Evolutionary conservation across 2,888 invertebrate genomes (phyloP).

Genomic region (Plutella xylostella): DNA sequence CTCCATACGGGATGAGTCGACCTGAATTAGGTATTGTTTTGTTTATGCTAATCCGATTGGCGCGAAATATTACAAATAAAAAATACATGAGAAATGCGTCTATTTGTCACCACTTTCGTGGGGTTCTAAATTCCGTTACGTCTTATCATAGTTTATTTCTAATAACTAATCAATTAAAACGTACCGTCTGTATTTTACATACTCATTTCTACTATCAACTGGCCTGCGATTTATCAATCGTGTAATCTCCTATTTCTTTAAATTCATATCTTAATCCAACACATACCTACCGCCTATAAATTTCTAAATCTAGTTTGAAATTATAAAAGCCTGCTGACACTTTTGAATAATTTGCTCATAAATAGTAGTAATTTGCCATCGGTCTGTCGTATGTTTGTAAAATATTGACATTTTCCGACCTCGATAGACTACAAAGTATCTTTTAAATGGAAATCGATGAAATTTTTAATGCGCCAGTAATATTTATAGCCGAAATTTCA

Average conservation of each 20-base stretch:
- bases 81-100: too few relatives aligned
- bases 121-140: too few relatives aligned
- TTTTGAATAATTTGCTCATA: slow-evolving; percentile 32
- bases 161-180: too few relatives aligned
- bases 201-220: too few relatives aligned
- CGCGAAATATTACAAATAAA: too few relatives aligned
- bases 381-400: slow-evolving; percentile 34
- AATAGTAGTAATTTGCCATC: slow-evolving; percentile 40
- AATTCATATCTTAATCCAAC: slow-evolving; percentile 26
- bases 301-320: slow-evolving; percentile 19
- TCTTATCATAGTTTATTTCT: too few relatives aligned
- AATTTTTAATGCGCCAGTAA: slow-evolving; percentile 27
- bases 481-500: slow-evolving; percentile 26
- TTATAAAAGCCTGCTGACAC: slow-evolving; percentile 24
- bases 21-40: too few relatives aligned
- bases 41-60: too few relatives aligned
- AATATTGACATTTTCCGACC: slow-evolving; percentile 23
- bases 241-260: slow-evolving; percentile 18
- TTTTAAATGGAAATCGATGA: slow-evolving; percentile 24
- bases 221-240: too few relatives aligned
- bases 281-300: slow-evolving; percentile 23
- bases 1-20: too few relatives aligned
- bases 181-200: too few relatives aligned
- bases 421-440: not conserved
- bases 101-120: too few relatives aligned